Percentiles rank a stretch among this genome's conserved stretches.
Evolutionary conservation across 2,888 invertebrate species (phyloP).

Genomic region (Amaurobius ferox): DNA sequence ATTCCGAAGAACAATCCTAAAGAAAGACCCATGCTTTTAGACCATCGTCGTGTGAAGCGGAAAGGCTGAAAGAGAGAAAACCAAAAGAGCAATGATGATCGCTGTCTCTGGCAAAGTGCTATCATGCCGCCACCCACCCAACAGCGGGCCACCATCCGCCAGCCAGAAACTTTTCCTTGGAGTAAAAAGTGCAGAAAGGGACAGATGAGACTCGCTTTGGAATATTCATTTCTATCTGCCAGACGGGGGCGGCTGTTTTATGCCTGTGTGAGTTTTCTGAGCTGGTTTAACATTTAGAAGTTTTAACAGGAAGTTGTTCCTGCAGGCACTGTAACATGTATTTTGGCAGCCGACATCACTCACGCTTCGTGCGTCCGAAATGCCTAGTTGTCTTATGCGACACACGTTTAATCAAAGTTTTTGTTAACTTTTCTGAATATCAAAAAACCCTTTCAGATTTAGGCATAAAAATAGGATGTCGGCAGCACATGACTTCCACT

Average conservation of each 20-base stretch:
- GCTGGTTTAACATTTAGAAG: no score
- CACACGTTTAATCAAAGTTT: no score
- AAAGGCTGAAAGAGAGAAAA: conserved; percentile 42
- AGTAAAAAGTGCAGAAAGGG: conserved; percentile 51
- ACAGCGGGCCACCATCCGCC: background rate
- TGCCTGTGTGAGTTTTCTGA: conserved; percentile 6
- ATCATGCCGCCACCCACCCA: background rate
- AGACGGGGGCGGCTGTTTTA: conserved; percentile 5
- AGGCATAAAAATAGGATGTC: no score
- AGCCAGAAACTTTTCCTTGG: conserved; percentile 24
- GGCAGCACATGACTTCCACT: no score
- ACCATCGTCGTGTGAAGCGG: conserved; percentile 66
- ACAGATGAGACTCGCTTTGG: conserved; percentile 44
- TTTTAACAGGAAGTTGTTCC: no score
- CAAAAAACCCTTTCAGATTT: no score
- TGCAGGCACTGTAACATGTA: no score
- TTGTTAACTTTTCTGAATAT: no score
- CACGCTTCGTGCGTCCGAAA: no score
- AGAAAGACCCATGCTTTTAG: conserved; percentile 51
- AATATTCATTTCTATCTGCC: conserved; percentile 63
- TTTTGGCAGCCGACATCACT: no score
- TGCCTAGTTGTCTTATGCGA: no score
- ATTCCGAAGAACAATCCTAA: background rate
- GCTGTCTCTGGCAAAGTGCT: conserved; percentile 61
- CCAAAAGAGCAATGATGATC: conserved; percentile 61